Conservation (phyloP, 2,797 vertebrate species). For the Psittacula derbiana region DNA sequence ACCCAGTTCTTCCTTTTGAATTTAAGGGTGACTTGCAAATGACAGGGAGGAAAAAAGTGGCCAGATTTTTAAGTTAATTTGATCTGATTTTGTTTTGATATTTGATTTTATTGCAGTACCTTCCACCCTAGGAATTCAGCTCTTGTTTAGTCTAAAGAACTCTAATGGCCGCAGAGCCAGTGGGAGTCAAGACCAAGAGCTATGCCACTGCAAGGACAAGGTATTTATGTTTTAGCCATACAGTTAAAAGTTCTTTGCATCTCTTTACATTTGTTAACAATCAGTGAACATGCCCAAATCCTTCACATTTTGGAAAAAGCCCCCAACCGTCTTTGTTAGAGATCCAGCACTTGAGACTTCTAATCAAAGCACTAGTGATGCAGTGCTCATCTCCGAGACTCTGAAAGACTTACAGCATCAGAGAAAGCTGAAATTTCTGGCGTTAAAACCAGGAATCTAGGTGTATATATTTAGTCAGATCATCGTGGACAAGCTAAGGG, state of each 20-base stretch:
- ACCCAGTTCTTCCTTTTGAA: background rate
- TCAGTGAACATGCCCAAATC: background rate
- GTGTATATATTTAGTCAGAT: background rate
- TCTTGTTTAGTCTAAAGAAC: slow-evolving; percentile 51
- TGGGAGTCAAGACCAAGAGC: slow-evolving; percentile 6
- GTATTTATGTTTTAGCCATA: background rate
- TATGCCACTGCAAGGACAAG: background rate
- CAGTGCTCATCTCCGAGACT: background rate
- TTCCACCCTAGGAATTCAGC: slow-evolving; percentile 6
- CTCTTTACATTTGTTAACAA: background rate
- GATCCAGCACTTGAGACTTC: background rate
- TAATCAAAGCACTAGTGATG: accelerated
- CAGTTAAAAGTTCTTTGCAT: background rate
- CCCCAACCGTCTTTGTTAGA: background rate
- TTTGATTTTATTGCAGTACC: slow-evolving; percentile 23
- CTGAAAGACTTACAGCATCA: background rate
- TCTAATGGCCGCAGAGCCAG: background rate
- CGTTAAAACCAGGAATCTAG: background rate
- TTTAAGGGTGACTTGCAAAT: background rate
- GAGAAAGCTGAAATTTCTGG: background rate
- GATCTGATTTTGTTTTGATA: slow-evolving; percentile 52
- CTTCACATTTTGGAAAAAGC: background rate
- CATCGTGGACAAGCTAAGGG: background rate
- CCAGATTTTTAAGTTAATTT: background rate
- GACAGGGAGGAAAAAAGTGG: background rate